These are phyloP conservation scores for Lethenteron reissneri DNA, from an alignment of 2,113 vertebrate genomes.

Conservation along the genomic window DNA sequence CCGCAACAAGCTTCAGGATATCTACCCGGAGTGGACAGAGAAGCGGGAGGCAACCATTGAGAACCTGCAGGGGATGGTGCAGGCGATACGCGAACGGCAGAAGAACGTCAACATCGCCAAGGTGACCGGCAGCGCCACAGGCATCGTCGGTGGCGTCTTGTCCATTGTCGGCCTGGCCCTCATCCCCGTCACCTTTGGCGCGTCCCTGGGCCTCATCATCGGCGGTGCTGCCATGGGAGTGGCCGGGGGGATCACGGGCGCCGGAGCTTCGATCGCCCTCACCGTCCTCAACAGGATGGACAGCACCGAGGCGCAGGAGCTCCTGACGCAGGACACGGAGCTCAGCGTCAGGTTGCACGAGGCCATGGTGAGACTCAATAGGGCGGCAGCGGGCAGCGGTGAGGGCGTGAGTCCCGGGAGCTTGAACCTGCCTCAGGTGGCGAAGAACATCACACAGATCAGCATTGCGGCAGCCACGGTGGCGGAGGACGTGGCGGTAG, in stretches of 20 bases:
- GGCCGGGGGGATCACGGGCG: not conserved
- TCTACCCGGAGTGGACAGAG: too few species aligned
- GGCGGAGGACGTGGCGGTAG: not conserved
- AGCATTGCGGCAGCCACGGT: not conserved
- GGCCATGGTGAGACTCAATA: not conserved
- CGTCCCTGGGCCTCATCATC: conserved; percentile 3
- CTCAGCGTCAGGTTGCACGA: not conserved
- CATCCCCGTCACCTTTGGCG: conserved; percentile 4
- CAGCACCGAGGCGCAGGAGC: not conserved
- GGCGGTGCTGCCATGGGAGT: not conserved
- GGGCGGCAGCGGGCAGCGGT: not conserved
- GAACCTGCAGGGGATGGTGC: not conserved
- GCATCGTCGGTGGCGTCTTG: not conserved
- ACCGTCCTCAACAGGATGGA: not conserved
- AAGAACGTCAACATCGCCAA: not conserved
- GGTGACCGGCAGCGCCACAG: not conserved
- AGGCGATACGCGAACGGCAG: not conserved
- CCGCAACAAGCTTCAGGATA: too few species aligned
- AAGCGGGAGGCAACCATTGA: too few species aligned
- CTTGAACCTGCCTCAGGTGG: not conserved
- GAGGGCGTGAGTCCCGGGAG: not conserved
- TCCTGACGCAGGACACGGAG: not conserved
- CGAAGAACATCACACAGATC: not conserved
- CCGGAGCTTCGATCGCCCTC: not conserved
- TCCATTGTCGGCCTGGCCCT: conserved; percentile 3